phyloP scores from a whole-genome alignment of 2,888 invertebrate genomes.

The Trichacis sp. region DNA sequence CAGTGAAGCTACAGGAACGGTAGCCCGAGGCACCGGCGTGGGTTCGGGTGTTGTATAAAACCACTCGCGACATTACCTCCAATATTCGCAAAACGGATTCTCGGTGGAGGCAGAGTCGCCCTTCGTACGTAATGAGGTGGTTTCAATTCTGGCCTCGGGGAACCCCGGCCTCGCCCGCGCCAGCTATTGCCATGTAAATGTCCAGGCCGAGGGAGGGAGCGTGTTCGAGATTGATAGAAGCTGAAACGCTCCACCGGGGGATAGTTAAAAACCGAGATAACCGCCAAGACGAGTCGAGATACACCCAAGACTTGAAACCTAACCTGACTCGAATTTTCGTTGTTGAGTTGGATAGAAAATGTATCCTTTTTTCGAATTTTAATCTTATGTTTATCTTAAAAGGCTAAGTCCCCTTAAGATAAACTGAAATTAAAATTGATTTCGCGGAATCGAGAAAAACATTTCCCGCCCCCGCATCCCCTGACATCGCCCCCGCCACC shows the following conservation, averaged over 20 bases:
- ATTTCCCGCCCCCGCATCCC: too few relatives aligned
- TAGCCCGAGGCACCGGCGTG: constrained; percentile 49
- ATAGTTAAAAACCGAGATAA: constrained; percentile 27
- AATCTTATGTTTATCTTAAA: too few relatives aligned
- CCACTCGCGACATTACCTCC: constrained; percentile 68
- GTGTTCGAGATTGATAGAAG: constrained; percentile 55
- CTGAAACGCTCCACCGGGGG: constrained; percentile 21
- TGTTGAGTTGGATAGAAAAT: too few relatives aligned
- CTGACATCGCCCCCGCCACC: too few relatives aligned
- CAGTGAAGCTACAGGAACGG: constrained; percentile 48
- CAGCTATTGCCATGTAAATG: constrained; percentile 61
- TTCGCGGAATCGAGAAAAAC: too few relatives aligned
- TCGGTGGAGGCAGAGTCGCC: constrained; percentile 53
- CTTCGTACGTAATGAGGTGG: constrained; percentile 65
- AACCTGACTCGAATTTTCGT: too few relatives aligned
- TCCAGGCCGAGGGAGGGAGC: constrained; percentile 49
- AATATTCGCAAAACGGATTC: constrained; percentile 69
- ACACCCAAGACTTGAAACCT: constrained; percentile 31
- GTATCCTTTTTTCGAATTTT: too few relatives aligned
- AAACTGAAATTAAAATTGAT: too few relatives aligned
- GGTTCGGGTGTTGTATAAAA: constrained; percentile 62
- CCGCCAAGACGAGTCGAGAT: constrained; percentile 24
- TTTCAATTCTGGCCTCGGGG: constrained; percentile 68
- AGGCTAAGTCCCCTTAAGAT: too few relatives aligned
- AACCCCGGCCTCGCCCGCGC: constrained; percentile 48